Evolutionary conservation across 2,113 vertebrate species (phyloP).

Genomic region (Nothoprocta perdicaria): DNA sequence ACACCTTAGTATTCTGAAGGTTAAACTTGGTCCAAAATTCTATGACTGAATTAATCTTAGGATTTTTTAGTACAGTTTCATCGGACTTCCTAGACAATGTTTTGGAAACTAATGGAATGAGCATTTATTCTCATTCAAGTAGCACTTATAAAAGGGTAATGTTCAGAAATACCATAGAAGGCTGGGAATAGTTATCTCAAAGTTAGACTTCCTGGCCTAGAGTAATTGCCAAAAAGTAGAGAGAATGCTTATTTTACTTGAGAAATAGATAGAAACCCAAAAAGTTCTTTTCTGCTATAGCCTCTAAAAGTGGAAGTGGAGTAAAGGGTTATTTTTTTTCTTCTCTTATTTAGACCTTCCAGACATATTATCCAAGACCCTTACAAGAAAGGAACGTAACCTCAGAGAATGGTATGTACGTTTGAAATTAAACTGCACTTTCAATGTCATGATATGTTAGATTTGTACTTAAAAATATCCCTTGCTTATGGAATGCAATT

Average conservation of each 20-base stretch:
- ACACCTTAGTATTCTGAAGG: not conserved
- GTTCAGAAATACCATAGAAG: not conserved
- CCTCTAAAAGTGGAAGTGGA: not conserved
- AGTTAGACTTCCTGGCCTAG: not conserved
- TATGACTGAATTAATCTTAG: not conserved
- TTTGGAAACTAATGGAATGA: not conserved
- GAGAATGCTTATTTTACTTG: not conserved
- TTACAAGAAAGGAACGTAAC: slow-evolving; percentile 61
- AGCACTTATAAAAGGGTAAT: not conserved
- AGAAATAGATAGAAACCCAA: not conserved
- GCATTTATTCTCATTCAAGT: not conserved
- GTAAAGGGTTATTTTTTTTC: not conserved
- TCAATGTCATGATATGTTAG: not conserved
- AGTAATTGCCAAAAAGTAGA: not conserved
- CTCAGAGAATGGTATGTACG: slow-evolving; percentile 69
- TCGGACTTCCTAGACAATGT: not conserved
- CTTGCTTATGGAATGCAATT: not conserved
- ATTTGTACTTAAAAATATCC: not conserved
- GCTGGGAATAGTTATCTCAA: not conserved
- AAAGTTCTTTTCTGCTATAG: not conserved
- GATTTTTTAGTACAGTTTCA: not conserved
- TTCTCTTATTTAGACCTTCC: slow-evolving; percentile 79
- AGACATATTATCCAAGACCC: slow-evolving; percentile 65
- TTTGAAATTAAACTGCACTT: not conserved
- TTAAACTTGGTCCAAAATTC: not conserved